Evolutionary conservation across 2,113 vertebrate species (phyloP), one percentile per base, ranked within the genome.

Genomic region (Odocoileus hemionus): DNA sequence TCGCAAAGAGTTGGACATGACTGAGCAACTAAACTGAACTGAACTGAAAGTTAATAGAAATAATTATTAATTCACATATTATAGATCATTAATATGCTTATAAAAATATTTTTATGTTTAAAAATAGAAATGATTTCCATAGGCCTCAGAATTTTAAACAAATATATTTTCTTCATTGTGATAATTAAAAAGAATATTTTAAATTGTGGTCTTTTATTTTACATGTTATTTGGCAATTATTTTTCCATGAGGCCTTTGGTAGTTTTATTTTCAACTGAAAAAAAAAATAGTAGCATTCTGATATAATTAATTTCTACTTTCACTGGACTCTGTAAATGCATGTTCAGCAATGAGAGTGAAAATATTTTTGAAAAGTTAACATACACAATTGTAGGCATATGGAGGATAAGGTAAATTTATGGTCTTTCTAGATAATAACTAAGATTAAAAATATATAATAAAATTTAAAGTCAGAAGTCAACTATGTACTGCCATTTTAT

Each of bases 101-200:
- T 87, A 36, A 86, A 94, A 96, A 76, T 70, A 54, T 8, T 45
- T 87, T 88, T 60, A 54, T 82, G 7, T 88, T 93, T 79, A 88
- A 97, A 96, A 83, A 50, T 55, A 86, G 23, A 83, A 96, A 61
- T 76, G 4, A 86, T 91, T 80, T 91, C 10, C 26, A 84, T n/a
- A 45, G 12, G 4, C 10, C 84, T 76, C 21, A 92, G n/a, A 93
- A 89, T 82, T 91, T 33, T 93, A 91, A 97, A 60, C 6, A 36
- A 90, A 7, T 1, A 57, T 0, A 76, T 91, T 93, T 95, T 19
- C 1, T 79, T 47, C 10, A 94, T 17, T 64, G 14, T 70, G 30
- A 47, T 83, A 52, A 89, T 90, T 52, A 33, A 21, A 33, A 85
- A 87, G 11, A 87, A 33, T 33, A 87, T 76, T 76, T 43, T 9